A percentile compares a stretch with the other conserved stretches of the same genome.
Evolutionary conservation across 2,888 invertebrate species (phyloP).

Genomic region (Tenodera sinensis): DNA sequence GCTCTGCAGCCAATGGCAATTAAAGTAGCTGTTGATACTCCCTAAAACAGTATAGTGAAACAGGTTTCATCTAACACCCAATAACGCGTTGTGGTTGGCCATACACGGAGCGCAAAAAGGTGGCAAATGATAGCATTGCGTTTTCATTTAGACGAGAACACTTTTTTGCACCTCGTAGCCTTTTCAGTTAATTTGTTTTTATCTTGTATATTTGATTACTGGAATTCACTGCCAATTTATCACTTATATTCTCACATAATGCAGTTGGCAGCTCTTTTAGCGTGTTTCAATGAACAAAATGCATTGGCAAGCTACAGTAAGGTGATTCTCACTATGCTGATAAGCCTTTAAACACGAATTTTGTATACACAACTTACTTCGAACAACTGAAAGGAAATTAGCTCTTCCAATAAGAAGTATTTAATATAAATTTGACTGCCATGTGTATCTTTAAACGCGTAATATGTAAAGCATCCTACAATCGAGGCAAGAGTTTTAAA

Average conservation of each 20-base stretch:
- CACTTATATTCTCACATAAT: neutral
- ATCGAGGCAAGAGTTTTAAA: no score
- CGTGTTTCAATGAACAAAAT: no score
- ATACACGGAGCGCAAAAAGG: neutral
- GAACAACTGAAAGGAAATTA: no score
- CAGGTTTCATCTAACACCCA: neutral
- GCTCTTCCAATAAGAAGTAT: no score
- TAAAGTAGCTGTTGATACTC: neutral
- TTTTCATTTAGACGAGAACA: neutral
- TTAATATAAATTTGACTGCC: no score
- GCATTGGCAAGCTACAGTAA: no score
- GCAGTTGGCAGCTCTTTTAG: neutral
- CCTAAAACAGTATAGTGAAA: neutral
- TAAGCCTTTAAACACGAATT: no score
- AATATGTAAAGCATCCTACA: no score
- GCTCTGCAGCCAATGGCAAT: neutral
- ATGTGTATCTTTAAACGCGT: no score
- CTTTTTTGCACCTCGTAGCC: neutral
- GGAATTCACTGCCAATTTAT: neutral
- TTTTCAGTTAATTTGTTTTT: neutral
- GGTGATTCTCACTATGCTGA: no score
- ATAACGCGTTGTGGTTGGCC: neutral
- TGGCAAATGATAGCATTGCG: neutral
- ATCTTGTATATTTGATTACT: neutral
- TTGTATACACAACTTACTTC: no score